These are phyloP conservation scores for Panorpa germanica DNA, from an alignment of 2,888 invertebrate species.

Conservation along the genomic window DNA sequence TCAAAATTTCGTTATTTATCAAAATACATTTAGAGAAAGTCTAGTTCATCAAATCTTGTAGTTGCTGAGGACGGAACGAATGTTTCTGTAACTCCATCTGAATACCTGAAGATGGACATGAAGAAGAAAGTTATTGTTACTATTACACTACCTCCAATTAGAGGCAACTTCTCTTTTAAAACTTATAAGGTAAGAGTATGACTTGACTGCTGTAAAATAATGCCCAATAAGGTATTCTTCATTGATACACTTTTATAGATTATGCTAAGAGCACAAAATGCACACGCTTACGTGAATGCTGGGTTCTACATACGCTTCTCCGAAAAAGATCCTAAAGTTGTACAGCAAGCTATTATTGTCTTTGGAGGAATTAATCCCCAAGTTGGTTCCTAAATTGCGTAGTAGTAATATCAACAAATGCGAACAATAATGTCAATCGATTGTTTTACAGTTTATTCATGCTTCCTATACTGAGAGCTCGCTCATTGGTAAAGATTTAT, in stretches of 20 bases:
- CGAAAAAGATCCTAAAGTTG: conserved; percentile 17
- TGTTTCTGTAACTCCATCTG: conserved; percentile 22
- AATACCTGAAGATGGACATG: conserved; percentile 44
- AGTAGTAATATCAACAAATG: no score
- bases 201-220: no score
- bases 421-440: neutral
- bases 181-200: conserved; percentile 40
- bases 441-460: conserved; percentile 22
- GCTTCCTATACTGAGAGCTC: conserved; percentile 35
- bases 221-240: no score
- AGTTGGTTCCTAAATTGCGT: neutral
- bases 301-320: conserved; percentile 44
- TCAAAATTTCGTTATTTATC: no score
- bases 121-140: conserved; percentile 40
- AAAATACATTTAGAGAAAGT: no score
- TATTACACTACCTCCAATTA: conserved; percentile 34
- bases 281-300: conserved; percentile 60
- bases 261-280: conserved; percentile 57
- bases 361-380: conserved; percentile 41
- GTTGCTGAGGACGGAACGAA: no score
- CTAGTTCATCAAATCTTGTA: no score
- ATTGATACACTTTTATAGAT: no score
- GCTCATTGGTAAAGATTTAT: conserved; percentile 26
- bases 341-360: conserved; percentile 32
- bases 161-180: no score